Base-by-base conservation (phyloP, 2,797 vertebrate genomes). In the Cirrhinus molitorella region DNA sequence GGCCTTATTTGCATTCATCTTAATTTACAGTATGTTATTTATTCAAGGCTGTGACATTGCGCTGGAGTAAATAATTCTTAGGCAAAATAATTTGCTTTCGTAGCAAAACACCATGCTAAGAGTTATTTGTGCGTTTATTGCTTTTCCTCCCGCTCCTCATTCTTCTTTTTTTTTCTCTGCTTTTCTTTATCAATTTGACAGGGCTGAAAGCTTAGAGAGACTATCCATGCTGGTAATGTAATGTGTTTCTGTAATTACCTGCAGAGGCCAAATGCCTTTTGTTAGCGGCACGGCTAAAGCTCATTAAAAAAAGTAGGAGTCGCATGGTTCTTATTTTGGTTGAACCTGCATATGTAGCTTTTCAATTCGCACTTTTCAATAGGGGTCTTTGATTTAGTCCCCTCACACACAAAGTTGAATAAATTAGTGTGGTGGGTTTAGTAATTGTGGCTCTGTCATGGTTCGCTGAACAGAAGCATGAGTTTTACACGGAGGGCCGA, bases 211-310 rank as follows among this genome's bases (percentile, higher is more conserved):
- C 68, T 84, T 80, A 75, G 80, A 67, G 53, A 88, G 66, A 72
- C 67, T 47, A 78, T 71, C 83, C 84, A 83, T 83, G 88, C 86
- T 83, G 87, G 40, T 86, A 81, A 81, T 88, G 78, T 88, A 83
- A 90, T 89, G 85, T 80, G 79, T 83, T 88, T 87, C 86, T 88
- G 79, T 88, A 88, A 87, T 89, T 88, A 88, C 88, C 83, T 82
- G 88, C 73, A 43, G 85, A 85, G 80, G 34, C 77, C 70, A 71
- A 59, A 76, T 63, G 59, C 71, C 73, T 65, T 89, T 80, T 83
- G 85, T 89, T 83, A 87, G 89, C 71, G 84, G 37, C 72, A 59
- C 31, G n/a, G 80, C 85, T 85, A 86, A 87, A 88, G 73, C 80
- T 63, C 53, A 82, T 83, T 79, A 83, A 81, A 51, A 83, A 84